phyloP scores from a whole-genome alignment of 2,797 vertebrate genomes.

The Xenops minutus region DNA sequence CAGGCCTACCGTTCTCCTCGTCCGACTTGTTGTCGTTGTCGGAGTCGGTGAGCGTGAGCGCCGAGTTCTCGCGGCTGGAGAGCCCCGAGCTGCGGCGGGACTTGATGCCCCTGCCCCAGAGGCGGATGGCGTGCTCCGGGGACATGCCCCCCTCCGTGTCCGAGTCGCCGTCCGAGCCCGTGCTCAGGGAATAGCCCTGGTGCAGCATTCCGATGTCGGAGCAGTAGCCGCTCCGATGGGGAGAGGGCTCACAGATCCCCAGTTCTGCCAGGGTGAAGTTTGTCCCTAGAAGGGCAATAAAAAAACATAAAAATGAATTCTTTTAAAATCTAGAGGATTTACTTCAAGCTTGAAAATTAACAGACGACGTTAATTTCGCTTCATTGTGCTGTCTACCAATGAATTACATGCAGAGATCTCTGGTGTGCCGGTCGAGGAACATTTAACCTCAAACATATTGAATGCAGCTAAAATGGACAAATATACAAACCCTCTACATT shows the following conservation, averaged over 20 bases:
- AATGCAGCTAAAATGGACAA: not conserved
- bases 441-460: not conserved
- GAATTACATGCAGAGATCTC: not conserved
- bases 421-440: not conserved
- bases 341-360: not conserved
- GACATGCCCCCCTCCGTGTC: conserved; percentile 91
- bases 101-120: conserved; percentile 90
- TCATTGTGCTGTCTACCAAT: not conserved
- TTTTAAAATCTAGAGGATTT: not conserved
- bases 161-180: conserved; percentile 86
- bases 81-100: conserved; percentile 91
- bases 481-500: not conserved
- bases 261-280: conserved; percentile 94
- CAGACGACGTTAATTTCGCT: not conserved
- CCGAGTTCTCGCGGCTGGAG: conserved; percentile 93
- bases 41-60: conserved; percentile 93
- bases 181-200: conserved; percentile 89
- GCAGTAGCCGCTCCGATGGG: conserved; percentile 86
- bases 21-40: conserved; percentile 96
- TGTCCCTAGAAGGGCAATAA: conserved; percentile 67
- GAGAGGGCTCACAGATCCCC: conserved; percentile 88
- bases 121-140: conserved; percentile 89
- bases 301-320: not conserved
- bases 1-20: conserved; percentile 89
- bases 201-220: conserved; percentile 91